These are phyloP conservation scores for Notolepis coatsorum DNA, from an alignment of 2,797 vertebrate species.

Conservation along the genomic window DNA sequence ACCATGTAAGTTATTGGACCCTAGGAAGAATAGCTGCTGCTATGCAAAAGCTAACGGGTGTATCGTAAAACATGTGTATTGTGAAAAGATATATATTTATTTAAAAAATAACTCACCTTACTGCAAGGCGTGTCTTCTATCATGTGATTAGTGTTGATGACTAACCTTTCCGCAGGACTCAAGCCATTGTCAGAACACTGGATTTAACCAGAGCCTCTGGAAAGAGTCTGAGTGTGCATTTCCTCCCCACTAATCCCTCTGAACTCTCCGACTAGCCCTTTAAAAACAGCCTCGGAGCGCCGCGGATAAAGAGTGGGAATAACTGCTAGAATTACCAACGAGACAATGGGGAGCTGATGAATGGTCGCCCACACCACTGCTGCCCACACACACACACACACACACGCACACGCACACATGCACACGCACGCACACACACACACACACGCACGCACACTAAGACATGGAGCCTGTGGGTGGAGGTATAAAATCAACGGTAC, in stretches of 20 bases:
- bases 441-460: not conserved
- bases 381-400: slow-evolving; percentile 42
- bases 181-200: slow-evolving; percentile 10
- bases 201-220: slow-evolving; percentile 12
- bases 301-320: slow-evolving; percentile 30
- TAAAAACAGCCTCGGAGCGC: slow-evolving; percentile 34
- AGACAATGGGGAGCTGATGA: slow-evolving; percentile 59
- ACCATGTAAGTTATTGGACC: too few relatives aligned
- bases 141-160: too few relatives aligned
- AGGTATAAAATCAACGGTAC: slow-evolving; percentile 34
- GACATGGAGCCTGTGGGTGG: slow-evolving; percentile 35
- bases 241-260: slow-evolving; percentile 11
- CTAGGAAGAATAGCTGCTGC: too few relatives aligned
- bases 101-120: too few relatives aligned
- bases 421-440: not conserved
- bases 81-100: too few relatives aligned
- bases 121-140: too few relatives aligned
- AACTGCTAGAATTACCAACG: slow-evolving; percentile 26
- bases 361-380: slow-evolving; percentile 53
- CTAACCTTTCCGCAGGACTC: too few relatives aligned
- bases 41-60: too few relatives aligned
- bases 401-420: not conserved
- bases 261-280: slow-evolving; percentile 31
- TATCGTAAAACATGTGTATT: too few relatives aligned
- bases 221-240: slow-evolving; percentile 1